Conservation (phyloP, 2,113 vertebrate genomes). For the Muntiacus muntjak region DNA sequence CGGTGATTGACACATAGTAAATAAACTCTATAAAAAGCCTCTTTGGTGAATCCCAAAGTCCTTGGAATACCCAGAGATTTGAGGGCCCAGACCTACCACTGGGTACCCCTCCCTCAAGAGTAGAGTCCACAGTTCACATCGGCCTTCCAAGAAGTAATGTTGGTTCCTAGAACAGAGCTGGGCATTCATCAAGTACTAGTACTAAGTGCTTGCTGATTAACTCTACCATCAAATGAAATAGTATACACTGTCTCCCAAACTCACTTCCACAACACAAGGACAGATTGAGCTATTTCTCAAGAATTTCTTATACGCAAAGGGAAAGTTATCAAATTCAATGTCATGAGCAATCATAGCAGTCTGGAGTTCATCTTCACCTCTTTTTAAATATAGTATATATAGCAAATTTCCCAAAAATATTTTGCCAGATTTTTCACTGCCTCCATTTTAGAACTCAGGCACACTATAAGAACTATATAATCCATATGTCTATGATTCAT, state of each 20-base stretch:
- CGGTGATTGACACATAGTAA: not conserved
- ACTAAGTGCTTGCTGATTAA: not conserved
- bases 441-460: slow-evolving; percentile 54
- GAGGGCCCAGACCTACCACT: not conserved
- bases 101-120: rapidly evolving
- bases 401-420: slow-evolving; percentile 67
- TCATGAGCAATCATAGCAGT: slow-evolving; percentile 59
- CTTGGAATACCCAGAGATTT: not conserved
- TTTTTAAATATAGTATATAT: slow-evolving; percentile 68
- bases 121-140: not conserved
- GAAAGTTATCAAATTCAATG: slow-evolving; percentile 66
- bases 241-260: not conserved
- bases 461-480: slow-evolving; percentile 63
- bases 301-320: not conserved
- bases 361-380: slow-evolving; percentile 64
- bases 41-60: not conserved
- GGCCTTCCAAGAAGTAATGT: too few relatives aligned
- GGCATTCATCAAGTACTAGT: not conserved
- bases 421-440: slow-evolving; percentile 66
- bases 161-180: too few relatives aligned
- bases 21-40: not conserved
- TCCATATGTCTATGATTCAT: slow-evolving; percentile 73
- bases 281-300: slow-evolving; percentile 52
- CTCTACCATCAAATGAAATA: not conserved
- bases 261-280: not conserved